phyloP scores from a whole-genome alignment of 2,888 invertebrate species.

The Chelonus formosanus region DNA sequence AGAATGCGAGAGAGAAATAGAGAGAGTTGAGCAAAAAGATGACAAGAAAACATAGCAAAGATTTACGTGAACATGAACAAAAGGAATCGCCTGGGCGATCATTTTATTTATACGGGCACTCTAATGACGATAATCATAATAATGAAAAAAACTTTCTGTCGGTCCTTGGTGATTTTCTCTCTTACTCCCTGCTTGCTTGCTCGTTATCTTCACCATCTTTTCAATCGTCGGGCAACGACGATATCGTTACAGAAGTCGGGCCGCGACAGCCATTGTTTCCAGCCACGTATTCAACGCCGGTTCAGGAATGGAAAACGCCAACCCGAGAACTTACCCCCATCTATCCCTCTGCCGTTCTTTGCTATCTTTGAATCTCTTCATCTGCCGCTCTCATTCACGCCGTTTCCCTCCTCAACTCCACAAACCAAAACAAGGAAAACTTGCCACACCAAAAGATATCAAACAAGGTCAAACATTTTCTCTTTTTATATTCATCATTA shows the following conservation, averaged over 20 bases:
- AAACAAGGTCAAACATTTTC: constrained; percentile 25
- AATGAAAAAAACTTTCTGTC: constrained; percentile 42
- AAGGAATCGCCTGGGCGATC: constrained; percentile 47
- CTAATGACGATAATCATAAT: constrained; percentile 56
- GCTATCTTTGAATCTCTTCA: constrained; percentile 42
- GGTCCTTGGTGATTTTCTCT: constrained; percentile 10
- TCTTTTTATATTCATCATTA: neutral
- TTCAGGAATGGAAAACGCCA: constrained; percentile 30
- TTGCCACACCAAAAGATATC: constrained; percentile 1
- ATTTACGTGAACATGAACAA: constrained; percentile 45
- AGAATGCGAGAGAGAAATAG: constrained; percentile 20
- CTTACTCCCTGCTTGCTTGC: constrained; percentile 25
- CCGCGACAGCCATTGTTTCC: constrained; percentile 46
- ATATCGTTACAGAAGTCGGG: constrained; percentile 49
- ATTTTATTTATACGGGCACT: constrained; percentile 56
- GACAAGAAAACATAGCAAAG: constrained; percentile 22
- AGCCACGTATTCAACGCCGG: constrained; percentile 39
- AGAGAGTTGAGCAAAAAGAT: constrained; percentile 1
- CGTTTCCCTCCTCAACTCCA: constrained; percentile 19
- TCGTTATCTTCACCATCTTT: constrained; percentile 42
- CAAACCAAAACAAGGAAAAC: constrained; percentile 24
- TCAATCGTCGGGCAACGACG: constrained; percentile 45
- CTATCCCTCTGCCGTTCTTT: constrained; percentile 31
- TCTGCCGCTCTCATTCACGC: constrained; percentile 33
- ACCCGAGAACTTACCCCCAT: constrained; percentile 22